phyloP scores from a whole-genome alignment of 2,113 vertebrate species.

The Morone saxatilis region DNA sequence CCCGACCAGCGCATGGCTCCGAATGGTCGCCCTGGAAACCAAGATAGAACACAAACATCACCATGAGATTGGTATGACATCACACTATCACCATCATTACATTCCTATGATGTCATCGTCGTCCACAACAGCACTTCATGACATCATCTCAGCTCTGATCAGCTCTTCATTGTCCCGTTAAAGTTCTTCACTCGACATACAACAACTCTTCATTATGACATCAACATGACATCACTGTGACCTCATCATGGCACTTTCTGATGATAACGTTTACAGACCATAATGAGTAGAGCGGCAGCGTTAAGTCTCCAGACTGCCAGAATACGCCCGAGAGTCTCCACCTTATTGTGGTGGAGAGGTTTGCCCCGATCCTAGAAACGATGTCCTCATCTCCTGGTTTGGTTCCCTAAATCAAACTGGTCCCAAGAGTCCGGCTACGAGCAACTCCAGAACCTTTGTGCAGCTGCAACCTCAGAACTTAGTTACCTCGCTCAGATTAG shows the following conservation, averaged over 20 bases:
- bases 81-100: background rate
- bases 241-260: too few species aligned
- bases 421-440: background rate
- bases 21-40: constrained; percentile 71
- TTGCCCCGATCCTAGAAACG: too few species aligned
- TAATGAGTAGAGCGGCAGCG: too few species aligned
- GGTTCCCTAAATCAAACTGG: background rate
- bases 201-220: too few species aligned
- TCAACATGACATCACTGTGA: too few species aligned
- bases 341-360: background rate
- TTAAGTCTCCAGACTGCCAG: too few species aligned
- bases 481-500: background rate
- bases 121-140: background rate
- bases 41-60: constrained; percentile 10
- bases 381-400: background rate
- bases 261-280: too few species aligned
- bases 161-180: too few species aligned
- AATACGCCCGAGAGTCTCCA: too few species aligned
- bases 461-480: background rate
- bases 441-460: background rate
- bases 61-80: background rate
- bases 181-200: too few species aligned
- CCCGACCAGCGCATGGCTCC: constrained; percentile 84
- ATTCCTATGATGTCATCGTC: background rate
- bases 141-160: background rate